Base-by-base conservation (phyloP, 2,113 vertebrate genomes). In the Fukomys damarensis region DNA sequence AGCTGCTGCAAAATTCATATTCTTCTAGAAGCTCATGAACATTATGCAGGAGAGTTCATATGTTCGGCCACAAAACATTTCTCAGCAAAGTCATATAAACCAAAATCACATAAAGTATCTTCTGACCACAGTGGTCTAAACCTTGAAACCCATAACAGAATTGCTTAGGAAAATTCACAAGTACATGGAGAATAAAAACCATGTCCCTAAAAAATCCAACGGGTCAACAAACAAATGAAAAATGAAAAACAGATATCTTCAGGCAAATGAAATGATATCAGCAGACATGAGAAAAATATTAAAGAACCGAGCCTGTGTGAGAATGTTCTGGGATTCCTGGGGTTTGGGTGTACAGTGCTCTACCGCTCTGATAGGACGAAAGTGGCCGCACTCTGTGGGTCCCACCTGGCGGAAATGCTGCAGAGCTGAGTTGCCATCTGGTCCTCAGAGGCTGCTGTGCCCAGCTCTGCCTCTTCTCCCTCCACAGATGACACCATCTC, bases 371-470 rank as follows among this genome's bases (percentile, higher is more conserved):
- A 26, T 43, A 16, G 58, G 3, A 30, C 2, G 17, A 0, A 2
- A 22, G 41, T 1, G 38, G 80, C 30, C 5, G 1, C 7, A 1
- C 7, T 35, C 20, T 52, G 26, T 24, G 46, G 12, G 7, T 3
- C 16, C 5, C 5, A 8, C 19, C 2, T 52, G 24, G 1, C 12
- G 59, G 74, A 74, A 17, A 2, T 7, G 16, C 26, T 58, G 32
- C n/a, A 26, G 38, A 12, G 24, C 0, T 7, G 7, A 41, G 32
- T 7, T 17, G 12, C 7, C 4, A 9, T 0, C 10, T 35, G 13
- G 32, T 32, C 20, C 43, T 54, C 56, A 35, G 41, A 5, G 52
- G 10, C 59, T 79, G 12, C 56, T 41, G 16, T 24, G 28, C 8
- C 38, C 32, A n/a, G 10, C 35, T 30, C 49, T 2, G 4, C 32